Conservation (phyloP, 2,888 invertebrate species). For the Encarsia formosa region DNA sequence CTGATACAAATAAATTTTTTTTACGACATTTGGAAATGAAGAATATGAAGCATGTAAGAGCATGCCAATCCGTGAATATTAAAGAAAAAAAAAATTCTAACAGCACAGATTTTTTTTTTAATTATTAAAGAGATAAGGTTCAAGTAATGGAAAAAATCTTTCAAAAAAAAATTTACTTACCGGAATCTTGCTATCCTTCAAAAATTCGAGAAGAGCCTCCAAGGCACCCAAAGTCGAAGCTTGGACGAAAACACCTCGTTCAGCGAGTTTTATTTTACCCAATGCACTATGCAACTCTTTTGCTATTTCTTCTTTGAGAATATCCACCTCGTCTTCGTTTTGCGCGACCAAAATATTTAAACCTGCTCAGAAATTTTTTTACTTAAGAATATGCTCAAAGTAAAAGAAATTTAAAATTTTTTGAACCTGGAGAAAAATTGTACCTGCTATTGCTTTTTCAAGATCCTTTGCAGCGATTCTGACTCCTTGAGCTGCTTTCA, state of each 20-base stretch:
- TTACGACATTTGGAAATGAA: too few relatives aligned
- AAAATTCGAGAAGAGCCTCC: slow-evolving; percentile 92
- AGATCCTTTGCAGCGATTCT: slow-evolving; percentile 98
- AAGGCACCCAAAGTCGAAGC: slow-evolving; percentile 98
- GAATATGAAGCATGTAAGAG: too few relatives aligned
- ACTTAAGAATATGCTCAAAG: background rate
- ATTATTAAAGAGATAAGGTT: too few relatives aligned
- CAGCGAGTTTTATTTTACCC: slow-evolving; percentile 85
- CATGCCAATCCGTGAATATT: too few relatives aligned
- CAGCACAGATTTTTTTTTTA: too few relatives aligned
- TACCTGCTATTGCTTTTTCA: slow-evolving; percentile 90
- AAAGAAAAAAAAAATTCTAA: too few relatives aligned
- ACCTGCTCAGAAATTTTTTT: slow-evolving; percentile 52
- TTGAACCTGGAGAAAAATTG: background rate
- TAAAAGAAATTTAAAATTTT: background rate
- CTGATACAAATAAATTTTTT: too few relatives aligned
- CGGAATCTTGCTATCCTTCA: slow-evolving; percentile 88
- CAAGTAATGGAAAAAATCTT: too few relatives aligned
- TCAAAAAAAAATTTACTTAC: slow-evolving; percentile 59
- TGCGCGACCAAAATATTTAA: slow-evolving; percentile 88
- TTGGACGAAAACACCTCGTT: slow-evolving; percentile 97
- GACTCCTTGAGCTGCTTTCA: slow-evolving; percentile 95
- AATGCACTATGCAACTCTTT: slow-evolving; percentile 84
- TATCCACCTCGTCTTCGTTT: slow-evolving; percentile 90
- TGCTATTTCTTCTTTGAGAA: slow-evolving; percentile 79